A percentile compares a stretch with the other conserved stretches of the same genome.
These are phyloP conservation scores for Calliphora vomitoria DNA, from an alignment of 2,888 invertebrate species.

Conservation along the genomic window DNA sequence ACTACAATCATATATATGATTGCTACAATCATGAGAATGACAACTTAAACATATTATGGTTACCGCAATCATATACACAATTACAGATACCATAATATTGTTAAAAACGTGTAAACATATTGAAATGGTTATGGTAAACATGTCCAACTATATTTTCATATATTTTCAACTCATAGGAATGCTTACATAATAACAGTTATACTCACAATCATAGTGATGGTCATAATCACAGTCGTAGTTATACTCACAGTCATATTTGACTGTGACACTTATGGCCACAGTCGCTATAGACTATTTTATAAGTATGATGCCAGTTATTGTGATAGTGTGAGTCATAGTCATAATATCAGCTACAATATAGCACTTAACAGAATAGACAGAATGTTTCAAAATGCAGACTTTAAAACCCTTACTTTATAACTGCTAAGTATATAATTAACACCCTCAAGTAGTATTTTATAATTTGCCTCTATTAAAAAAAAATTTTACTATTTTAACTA, in stretches of 20 bases:
- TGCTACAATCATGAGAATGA: too few species aligned
- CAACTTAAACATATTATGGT: too few species aligned
- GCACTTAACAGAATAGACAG: too few species aligned
- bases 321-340: too few species aligned
- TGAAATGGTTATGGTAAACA: too few species aligned
- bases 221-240: not conserved
- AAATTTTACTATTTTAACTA: not conserved
- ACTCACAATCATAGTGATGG: not conserved
- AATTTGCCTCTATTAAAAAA: not conserved
- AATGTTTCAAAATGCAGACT: too few species aligned
- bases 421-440: too few species aligned
- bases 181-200: not conserved
- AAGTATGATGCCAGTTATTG: not conserved
- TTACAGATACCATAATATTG: not conserved
- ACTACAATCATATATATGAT: too few species aligned
- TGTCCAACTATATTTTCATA: too few species aligned
- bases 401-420: too few species aligned
- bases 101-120: too few species aligned
- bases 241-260: not conserved
- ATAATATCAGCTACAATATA: not conserved
- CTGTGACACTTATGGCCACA: not conserved
- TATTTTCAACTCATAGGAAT: not conserved
- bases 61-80: too few species aligned
- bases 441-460: constrained; percentile 5
- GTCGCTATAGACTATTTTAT: not conserved